Evolutionary conservation across 2,888 invertebrate genomes (phyloP).

Genomic region (Agriopis marginaria): DNA sequence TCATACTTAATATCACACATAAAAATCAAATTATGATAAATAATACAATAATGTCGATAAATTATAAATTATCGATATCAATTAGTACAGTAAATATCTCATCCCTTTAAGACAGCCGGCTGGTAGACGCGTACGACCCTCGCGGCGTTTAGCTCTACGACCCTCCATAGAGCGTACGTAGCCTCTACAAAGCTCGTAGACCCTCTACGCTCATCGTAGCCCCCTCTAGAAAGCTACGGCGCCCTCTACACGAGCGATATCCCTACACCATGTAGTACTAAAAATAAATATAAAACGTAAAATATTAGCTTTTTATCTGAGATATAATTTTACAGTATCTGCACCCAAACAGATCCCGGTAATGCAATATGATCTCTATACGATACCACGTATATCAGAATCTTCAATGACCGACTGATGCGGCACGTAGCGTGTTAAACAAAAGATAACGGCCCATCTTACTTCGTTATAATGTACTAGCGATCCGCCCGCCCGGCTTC

Average conservation of each 20-base stretch:
- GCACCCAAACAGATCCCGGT: too few relatives aligned
- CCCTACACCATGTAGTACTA: too few relatives aligned
- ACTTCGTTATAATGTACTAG: too few relatives aligned
- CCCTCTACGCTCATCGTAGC: constrained; percentile 4
- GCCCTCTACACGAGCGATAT: constrained; percentile 42
- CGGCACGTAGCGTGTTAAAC: too few relatives aligned
- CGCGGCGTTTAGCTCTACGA: constrained; percentile 48
- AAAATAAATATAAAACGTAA: too few relatives aligned
- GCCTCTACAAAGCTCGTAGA: constrained; percentile 36
- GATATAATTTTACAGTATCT: too few relatives aligned
- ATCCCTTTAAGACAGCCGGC: constrained; percentile 35
- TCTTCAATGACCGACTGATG: too few relatives aligned
- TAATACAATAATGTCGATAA: background rate
- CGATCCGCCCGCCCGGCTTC: too few relatives aligned
- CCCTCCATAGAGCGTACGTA: constrained; percentile 52
- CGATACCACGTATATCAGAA: too few relatives aligned
- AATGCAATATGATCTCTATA: too few relatives aligned
- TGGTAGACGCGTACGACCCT: constrained; percentile 53
- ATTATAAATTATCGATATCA: background rate
- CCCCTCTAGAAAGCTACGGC: constrained; percentile 43
- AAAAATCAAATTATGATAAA: background rate
- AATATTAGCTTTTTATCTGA: too few relatives aligned
- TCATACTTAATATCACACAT: background rate
- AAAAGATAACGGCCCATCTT: too few relatives aligned
- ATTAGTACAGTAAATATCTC: constrained; percentile 12